Evolutionary conservation across 2,113 vertebrate species (phyloP).

Genomic region (Laterallus jamaicensis): DNA sequence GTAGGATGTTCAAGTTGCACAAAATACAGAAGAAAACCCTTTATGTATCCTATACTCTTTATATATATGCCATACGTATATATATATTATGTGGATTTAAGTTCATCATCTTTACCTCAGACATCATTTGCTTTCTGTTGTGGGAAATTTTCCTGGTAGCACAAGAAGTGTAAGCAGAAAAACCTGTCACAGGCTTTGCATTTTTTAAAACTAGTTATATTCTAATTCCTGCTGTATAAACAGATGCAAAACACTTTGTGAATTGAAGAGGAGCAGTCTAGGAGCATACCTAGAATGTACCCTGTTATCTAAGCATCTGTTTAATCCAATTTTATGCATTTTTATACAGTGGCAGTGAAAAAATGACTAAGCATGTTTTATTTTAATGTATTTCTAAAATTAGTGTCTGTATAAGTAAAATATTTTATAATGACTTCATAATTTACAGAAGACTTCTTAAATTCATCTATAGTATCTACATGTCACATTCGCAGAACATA

Average conservation of each 20-base stretch:
- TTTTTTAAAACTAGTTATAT: background rate
- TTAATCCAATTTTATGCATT: background rate
- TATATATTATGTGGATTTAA: background rate
- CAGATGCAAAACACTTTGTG: background rate
- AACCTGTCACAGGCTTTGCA: background rate
- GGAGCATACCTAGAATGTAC: background rate
- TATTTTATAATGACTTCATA: conserved; percentile 12
- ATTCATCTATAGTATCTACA: conserved; percentile 20
- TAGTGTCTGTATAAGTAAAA: background rate
- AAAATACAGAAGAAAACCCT: background rate
- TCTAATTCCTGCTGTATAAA: background rate
- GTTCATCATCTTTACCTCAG: background rate
- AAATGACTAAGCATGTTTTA: background rate
- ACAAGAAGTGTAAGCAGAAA: background rate
- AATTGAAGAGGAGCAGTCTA: background rate
- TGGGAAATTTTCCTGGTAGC: background rate
- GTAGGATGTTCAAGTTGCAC: background rate
- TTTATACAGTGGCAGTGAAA: background rate
- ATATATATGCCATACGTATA: background rate
- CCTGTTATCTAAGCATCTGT: background rate
- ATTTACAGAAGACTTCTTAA: conserved; percentile 8
- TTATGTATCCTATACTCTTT: background rate
- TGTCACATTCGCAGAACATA: conserved; percentile 29
- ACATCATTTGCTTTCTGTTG: background rate
- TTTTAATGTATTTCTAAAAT: conserved; percentile 6